phyloP scores from a whole-genome alignment of 2,888 invertebrate genomes.

The Galerucella pusilla region DNA sequence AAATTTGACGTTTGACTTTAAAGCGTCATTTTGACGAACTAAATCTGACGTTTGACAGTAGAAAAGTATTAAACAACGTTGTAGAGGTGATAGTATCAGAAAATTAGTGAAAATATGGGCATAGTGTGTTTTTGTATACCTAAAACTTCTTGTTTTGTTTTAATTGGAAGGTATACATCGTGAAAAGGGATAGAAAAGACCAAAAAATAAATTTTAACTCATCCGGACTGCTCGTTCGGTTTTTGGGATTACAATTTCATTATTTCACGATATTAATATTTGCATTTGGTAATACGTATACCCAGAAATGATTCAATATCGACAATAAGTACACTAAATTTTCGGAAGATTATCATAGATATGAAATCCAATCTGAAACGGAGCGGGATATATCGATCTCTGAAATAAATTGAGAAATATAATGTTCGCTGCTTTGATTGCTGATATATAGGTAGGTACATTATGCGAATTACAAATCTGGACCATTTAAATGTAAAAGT shows the following conservation, averaged over 20 bases:
- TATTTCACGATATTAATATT: constrained; percentile 53
- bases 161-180: neutral
- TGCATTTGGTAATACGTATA: constrained; percentile 42
- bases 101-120: too few relatives aligned
- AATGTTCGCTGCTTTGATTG: neutral
- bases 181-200: neutral
- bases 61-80: too few relatives aligned
- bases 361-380: constrained; percentile 25
- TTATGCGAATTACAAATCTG: neutral
- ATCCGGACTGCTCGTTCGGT: constrained; percentile 44
- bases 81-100: too few relatives aligned
- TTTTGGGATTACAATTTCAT: constrained; percentile 54
- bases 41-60: too few relatives aligned
- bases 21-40: too few relatives aligned
- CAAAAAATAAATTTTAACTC: neutral
- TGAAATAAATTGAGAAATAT: constrained; percentile 6
- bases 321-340: constrained; percentile 28
- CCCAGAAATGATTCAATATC: constrained; percentile 36
- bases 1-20: too few relatives aligned
- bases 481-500: too few relatives aligned
- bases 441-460: neutral
- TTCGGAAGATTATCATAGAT: constrained; percentile 30
- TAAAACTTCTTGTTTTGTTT: too few relatives aligned
- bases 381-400: constrained; percentile 19
- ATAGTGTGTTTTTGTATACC: too few relatives aligned